Conservation (phyloP, 2,888 invertebrate species). For the Tetheella fluctuosa region DNA sequence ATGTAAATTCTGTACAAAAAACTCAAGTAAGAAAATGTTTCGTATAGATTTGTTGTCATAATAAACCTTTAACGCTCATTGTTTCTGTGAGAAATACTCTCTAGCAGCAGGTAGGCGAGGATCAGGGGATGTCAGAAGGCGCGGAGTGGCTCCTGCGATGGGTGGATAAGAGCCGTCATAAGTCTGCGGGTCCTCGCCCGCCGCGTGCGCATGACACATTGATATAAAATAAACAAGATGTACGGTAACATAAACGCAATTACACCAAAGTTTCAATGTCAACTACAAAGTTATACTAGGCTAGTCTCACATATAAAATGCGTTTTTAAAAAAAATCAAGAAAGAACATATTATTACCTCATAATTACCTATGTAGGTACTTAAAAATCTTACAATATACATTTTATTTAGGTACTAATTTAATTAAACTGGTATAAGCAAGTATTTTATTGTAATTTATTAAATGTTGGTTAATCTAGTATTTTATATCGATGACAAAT, state of each 20-base stretch:
- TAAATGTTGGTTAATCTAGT: background rate
- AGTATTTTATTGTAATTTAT: background rate
- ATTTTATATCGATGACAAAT: slow-evolving; percentile 40
- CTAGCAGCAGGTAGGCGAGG: slow-evolving; percentile 55
- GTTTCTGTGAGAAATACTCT: slow-evolving; percentile 77
- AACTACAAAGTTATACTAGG: no score
- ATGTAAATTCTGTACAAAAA: background rate
- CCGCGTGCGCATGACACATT: slow-evolving; percentile 48
- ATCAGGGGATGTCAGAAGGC: slow-evolving; percentile 62
- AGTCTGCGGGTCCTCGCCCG: slow-evolving; percentile 52
- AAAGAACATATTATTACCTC: no score
- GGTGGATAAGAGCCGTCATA: slow-evolving; percentile 78
- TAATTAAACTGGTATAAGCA: no score
- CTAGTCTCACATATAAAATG: no score
- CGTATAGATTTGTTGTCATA: slow-evolving; percentile 60
- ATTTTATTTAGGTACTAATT: no score
- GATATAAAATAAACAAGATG: slow-evolving; percentile 1
- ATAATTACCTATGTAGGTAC: no score
- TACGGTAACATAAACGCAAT: background rate
- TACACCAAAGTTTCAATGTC: background rate
- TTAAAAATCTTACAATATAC: no score
- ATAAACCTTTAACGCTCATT: slow-evolving; percentile 78
- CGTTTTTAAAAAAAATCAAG: background rate
- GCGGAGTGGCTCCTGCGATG: slow-evolving; percentile 69
- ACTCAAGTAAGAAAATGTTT: background rate